Base-by-base conservation (phyloP, 2,888 invertebrate species). In the Automeris io region DNA sequence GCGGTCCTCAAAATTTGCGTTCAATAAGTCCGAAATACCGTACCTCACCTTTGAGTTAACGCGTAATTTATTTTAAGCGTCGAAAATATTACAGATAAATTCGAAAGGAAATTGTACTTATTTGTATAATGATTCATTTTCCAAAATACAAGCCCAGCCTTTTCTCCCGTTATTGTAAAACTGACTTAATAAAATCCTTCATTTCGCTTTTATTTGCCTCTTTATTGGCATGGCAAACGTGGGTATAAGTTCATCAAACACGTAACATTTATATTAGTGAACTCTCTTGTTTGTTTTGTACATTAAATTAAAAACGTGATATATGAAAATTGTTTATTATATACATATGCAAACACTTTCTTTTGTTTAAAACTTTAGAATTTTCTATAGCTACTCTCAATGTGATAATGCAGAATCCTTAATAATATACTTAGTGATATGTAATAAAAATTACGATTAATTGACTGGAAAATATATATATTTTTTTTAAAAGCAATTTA, bases 1-100 rank as follows among this genome's bases (percentile, higher is more conserved):
- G 85, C 66, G 83, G 85, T 83, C 81, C 71, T 81, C 81, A 80
- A 83, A 85, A 86, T 85, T 85, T 80, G 77, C 79, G 82, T 81
- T 82, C 85, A 81, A 85, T 85, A 85, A 80, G 72, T 77, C 60
- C 68, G 68, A 75, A 80, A 80, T 80, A 80, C 71, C 73, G 66
- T 51, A 57, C 60, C 63, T 50, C 56, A 71, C 66, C 67, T 74
- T 67, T 66, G 62, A 59, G 57, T 66, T 60, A 58, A 64, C 64
- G 67, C 61, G 59, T 54, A 57, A 64, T 64, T 72, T 65, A 61
- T 50, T 51, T 45, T 51, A 47, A 45, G 40, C 45, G 47, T 40
- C 45, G 41, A 34, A 51, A 52, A 49, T 56, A 54, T 54, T 65
- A 58, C 49, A 48, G 51, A 43, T 46, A 53, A 53, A 49, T 43